phyloP scores from a whole-genome alignment of 2,113 vertebrate genomes.

The Cygnus atratus region DNA sequence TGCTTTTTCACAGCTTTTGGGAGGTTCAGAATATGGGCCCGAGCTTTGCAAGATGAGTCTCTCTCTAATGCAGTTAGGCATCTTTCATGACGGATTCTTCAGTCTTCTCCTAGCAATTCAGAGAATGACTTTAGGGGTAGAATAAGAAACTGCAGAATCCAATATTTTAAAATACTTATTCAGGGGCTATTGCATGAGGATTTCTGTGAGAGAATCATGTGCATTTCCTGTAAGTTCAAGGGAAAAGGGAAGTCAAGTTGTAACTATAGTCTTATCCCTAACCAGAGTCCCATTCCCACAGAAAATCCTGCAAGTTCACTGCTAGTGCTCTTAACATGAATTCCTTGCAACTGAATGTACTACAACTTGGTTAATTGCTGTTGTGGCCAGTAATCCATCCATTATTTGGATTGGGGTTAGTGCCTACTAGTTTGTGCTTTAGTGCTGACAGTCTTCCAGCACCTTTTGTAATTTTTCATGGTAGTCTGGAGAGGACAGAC shows the following conservation, averaged over 20 bases:
- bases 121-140: background rate
- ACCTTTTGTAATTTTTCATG: background rate
- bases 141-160: background rate
- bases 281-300: background rate
- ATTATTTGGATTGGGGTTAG: background rate
- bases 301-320: background rate
- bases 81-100: background rate
- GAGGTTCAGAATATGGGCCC: background rate
- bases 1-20: background rate
- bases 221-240: background rate
- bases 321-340: background rate
- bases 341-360: background rate
- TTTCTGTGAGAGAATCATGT: background rate
- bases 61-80: too few relatives aligned
- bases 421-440: background rate
- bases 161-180: background rate
- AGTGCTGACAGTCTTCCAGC: background rate
- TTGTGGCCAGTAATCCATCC: background rate
- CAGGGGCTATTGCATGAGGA: background rate
- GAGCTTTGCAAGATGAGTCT: rapidly evolving
- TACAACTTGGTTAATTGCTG: background rate
- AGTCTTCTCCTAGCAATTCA: background rate
- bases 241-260: background rate
- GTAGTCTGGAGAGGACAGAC: background rate
- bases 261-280: background rate